Conservation (phyloP, 2,797 vertebrate genomes). For the Gorsachius magnificus region DNA sequence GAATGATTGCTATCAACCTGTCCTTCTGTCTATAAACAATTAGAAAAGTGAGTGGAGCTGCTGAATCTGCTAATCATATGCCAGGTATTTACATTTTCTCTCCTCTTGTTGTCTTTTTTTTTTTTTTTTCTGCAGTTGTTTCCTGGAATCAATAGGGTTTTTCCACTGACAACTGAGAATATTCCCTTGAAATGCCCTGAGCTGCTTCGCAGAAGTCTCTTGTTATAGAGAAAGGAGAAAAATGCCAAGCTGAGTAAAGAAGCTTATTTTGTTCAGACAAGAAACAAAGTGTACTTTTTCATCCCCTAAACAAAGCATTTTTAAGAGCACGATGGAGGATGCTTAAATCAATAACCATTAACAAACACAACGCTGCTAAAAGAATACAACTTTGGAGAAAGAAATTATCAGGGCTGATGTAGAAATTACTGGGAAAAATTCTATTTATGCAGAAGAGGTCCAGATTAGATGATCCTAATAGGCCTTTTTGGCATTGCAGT, state of each 20-base stretch:
- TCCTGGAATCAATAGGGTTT: constrained; percentile 10
- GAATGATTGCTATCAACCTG: neutral
- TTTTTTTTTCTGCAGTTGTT: neutral
- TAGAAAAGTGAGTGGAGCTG: neutral
- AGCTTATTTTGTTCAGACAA: constrained; percentile 16
- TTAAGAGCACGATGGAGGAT: constrained; percentile 26
- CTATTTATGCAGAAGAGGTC: neutral
- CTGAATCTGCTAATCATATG: constrained; percentile 19
- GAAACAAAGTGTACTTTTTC: constrained; percentile 45
- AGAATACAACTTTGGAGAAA: constrained; percentile 11
- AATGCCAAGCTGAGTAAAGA: neutral
- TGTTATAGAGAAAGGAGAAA: neutral
- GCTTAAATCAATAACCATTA: constrained; percentile 62
- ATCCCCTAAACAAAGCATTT: constrained; percentile 30
- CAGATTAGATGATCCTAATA: constrained; percentile 14
- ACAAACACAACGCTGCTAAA: constrained; percentile 25
- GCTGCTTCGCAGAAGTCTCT: neutral
- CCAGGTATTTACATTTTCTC: neutral
- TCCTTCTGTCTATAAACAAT: neutral
- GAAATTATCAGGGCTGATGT: constrained; percentile 5
- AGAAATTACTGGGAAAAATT: constrained; percentile 44
- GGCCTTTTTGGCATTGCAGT: neutral
- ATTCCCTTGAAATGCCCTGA: neutral
- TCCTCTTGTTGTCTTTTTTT: neutral
- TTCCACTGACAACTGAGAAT: neutral